phyloP scores from a whole-genome alignment of 2,113 vertebrate species.

The Pungitius pungitius region DNA sequence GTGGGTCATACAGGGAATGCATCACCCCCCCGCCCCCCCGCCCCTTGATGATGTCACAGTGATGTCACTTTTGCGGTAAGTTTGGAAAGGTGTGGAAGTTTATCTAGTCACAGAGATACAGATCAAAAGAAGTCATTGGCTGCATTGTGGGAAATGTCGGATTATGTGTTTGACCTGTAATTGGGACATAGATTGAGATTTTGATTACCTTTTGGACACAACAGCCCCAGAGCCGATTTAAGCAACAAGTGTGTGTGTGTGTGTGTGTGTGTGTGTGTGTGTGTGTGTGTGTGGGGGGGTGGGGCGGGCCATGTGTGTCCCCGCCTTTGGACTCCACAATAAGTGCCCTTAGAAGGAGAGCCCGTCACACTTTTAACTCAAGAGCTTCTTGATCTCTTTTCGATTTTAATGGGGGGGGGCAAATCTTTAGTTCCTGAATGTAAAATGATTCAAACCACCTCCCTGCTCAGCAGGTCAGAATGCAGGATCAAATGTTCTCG shows the following conservation, averaged over 20 bases:
- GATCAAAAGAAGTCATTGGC: neutral
- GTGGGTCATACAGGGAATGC: constrained; percentile 2
- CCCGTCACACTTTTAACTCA: constrained; percentile 21
- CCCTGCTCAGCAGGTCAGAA: neutral
- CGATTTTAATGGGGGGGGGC: constrained; percentile 11
- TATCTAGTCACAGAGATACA: neutral
- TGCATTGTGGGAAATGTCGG: neutral
- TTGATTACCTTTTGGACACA: neutral
- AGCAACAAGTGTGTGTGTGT: neutral
- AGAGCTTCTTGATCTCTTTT: neutral
- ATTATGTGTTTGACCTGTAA: neutral
- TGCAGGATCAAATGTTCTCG: neutral
- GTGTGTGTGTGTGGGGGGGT: constrained; percentile 2
- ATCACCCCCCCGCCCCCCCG: too few relatives aligned
- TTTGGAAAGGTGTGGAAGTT: too few relatives aligned
- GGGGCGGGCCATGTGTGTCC: constrained; percentile 65
- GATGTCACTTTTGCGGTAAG: too few relatives aligned
- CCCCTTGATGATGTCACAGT: too few relatives aligned
- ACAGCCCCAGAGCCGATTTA: neutral
- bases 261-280: constrained; percentile 13
- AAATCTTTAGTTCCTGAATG: neutral
- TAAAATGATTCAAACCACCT: neutral
- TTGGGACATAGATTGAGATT: neutral
- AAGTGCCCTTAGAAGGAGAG: constrained; percentile 78
- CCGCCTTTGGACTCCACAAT: constrained; percentile 68